These are phyloP conservation scores for Theristicus caerulescens DNA, from an alignment of 2,113 vertebrate species.

Conservation along the genomic window DNA sequence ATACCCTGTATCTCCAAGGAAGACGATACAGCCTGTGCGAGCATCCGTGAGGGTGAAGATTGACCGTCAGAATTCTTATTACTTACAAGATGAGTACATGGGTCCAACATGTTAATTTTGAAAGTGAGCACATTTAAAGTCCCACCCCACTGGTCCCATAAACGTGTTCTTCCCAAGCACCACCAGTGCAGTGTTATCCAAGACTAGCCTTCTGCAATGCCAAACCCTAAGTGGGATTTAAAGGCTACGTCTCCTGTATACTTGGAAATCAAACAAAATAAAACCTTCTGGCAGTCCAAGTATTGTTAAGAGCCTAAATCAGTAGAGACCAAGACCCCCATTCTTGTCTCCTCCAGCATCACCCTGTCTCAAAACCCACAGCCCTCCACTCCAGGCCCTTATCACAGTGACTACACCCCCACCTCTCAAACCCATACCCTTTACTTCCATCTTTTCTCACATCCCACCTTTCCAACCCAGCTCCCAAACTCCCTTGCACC, in stretches of 20 bases:
- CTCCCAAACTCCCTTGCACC: not conserved
- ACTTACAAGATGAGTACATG: not conserved
- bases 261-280: not conserved
- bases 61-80: not conserved
- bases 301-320: not conserved
- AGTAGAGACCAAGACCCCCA: not conserved
- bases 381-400: too few relatives aligned
- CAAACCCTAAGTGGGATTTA: not conserved
- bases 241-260: not conserved
- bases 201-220: not conserved
- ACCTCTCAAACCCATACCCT: not conserved
- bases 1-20: not conserved
- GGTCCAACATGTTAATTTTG: not conserved
- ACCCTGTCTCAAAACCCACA: not conserved
- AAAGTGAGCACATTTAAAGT: not conserved
- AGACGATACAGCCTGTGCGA: not conserved
- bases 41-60: not conserved
- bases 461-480: not conserved
- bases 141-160: not conserved
- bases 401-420: too few relatives aligned
- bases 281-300: not conserved
- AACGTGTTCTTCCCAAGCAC: not conserved
- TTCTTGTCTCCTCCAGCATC: not conserved
- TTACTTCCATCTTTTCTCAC: not conserved
- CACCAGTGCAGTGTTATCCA: not conserved